phyloP scores from a whole-genome alignment of 2,113 vertebrate species.

The mouse (Mus musculus) region DNA sequence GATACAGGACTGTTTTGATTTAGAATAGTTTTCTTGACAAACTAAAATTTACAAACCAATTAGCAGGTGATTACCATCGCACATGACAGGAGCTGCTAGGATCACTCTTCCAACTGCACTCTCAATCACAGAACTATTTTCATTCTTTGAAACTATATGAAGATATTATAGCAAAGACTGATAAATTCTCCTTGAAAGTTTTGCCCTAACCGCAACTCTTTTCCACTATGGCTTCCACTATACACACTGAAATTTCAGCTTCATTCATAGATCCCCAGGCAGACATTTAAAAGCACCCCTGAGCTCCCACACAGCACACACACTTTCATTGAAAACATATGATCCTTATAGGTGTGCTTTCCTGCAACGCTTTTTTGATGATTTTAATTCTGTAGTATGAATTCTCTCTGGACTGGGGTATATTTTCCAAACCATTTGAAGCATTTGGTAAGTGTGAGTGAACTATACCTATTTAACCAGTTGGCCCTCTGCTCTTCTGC shows the following conservation, averaged over 20 bases:
- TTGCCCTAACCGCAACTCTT: neutral
- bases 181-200: conserved; percentile 1
- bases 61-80: conserved; percentile 38
- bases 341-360: neutral
- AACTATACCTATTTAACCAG: neutral
- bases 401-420: neutral
- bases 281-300: neutral
- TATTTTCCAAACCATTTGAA: conserved; percentile 38
- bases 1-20: conserved; percentile 32
- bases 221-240: neutral
- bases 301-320: neutral
- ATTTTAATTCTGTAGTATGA: neutral
- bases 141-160: conserved; percentile 23
- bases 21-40: conserved; percentile 46
- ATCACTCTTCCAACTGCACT: conserved; percentile 50
- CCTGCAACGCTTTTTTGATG: neutral
- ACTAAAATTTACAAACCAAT: conserved; percentile 48
- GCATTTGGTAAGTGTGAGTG: neutral
- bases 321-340: neutral
- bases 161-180: conserved; percentile 9
- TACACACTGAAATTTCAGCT: neutral
- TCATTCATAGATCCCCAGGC: neutral
- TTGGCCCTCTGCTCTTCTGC: neutral
- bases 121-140: conserved; percentile 61
- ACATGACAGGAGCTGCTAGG: neutral